Evolutionary conservation across 2,113 vertebrate species (phyloP).

Genomic region (Spilogale gracilis): DNA sequence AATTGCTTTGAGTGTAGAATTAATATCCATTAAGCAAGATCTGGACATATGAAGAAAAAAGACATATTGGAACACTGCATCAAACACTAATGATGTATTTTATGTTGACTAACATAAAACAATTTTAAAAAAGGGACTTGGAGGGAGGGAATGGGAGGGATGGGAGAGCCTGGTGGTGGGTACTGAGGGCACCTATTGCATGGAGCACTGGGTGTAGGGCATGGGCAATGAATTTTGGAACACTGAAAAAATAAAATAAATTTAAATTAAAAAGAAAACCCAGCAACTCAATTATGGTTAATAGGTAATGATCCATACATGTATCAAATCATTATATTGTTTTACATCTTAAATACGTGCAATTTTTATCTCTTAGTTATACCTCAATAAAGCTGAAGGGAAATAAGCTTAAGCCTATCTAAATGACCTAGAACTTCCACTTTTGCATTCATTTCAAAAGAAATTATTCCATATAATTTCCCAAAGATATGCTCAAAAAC

Average conservation of each 20-base stretch:
- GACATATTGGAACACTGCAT: no score
- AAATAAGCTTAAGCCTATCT: neutral
- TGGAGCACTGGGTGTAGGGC: no score
- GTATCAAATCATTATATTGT: neutral
- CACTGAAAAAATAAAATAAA: no score
- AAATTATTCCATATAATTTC: neutral
- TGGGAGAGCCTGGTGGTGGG: no score
- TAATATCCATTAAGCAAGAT: neutral
- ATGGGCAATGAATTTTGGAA: no score
- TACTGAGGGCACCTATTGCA: no score
- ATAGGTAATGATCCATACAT: neutral
- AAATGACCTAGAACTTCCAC: neutral
- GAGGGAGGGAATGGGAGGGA: no score
- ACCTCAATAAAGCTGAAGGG: neutral
- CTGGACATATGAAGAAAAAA: neutral
- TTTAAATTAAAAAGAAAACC: no score
- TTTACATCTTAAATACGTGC: neutral
- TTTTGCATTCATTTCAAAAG: neutral
- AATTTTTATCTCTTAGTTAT: neutral
- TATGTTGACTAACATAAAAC: no score
- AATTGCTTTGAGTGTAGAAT: neutral
- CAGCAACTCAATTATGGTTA: neutral
- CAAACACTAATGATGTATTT: no score
- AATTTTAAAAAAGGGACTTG: no score
- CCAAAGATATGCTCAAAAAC: neutral